Evolutionary conservation across 64 coral and sea anemone genomes (phyloP).

Genomic region (Exaiptasia diaphana): DNA sequence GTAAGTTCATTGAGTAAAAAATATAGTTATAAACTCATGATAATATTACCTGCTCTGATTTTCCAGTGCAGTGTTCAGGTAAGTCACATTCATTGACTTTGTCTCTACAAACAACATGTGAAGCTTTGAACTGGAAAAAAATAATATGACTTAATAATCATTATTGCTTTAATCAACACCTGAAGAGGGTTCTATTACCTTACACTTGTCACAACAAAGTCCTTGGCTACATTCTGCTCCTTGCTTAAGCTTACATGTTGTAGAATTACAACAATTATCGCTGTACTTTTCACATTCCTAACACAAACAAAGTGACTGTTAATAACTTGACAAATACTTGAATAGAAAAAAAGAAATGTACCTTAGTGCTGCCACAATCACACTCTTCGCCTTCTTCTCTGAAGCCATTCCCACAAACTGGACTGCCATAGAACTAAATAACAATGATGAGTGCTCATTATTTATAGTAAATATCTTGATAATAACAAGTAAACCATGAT

Average conservation of each 20-base stretch:
- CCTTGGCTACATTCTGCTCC: slow-evolving; percentile 60
- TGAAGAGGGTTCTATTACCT: slow-evolving; percentile 30
- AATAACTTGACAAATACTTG: neutral
- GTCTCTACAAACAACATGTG: slow-evolving; percentile 45
- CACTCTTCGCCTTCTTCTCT: slow-evolving; percentile 84
- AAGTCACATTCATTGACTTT: slow-evolving; percentile 64
- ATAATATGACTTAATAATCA: neutral
- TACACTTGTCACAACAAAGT: slow-evolving; percentile 79
- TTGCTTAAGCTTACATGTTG: slow-evolving; percentile 74
- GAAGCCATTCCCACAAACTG: slow-evolving; percentile 76
- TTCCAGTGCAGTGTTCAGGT: slow-evolving; percentile 66
- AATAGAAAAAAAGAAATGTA: neutral
- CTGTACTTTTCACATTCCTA: slow-evolving; percentile 78
- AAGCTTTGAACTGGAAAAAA: slow-evolving; percentile 48
- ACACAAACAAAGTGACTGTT: no score
- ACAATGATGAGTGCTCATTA: neutral
- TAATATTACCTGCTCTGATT: slow-evolving; percentile 55
- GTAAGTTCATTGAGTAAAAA: neutral
- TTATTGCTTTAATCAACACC: neutral
- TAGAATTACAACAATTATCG: slow-evolving; percentile 73
- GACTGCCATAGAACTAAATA: slow-evolving; percentile 27
- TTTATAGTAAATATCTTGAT: neutral
- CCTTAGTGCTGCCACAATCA: slow-evolving; percentile 69
- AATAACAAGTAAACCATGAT: neutral
- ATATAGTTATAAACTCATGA: neutral